Base-by-base conservation (phyloP, 2,888 invertebrate genomes). In the Sisyra nigra region DNA sequence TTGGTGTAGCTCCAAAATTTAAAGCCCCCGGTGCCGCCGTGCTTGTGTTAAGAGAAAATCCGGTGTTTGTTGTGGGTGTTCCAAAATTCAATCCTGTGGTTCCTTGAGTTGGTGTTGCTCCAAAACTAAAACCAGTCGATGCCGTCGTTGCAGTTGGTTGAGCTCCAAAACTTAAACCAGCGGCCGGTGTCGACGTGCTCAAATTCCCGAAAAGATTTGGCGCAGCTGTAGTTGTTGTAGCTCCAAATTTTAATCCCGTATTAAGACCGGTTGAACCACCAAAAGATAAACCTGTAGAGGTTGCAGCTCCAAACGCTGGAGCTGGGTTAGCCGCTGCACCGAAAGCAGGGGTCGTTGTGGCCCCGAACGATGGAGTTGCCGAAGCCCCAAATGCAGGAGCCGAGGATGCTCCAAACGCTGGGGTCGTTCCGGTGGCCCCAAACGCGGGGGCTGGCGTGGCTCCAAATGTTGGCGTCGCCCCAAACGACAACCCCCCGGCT, bases 131-230 rank as follows among this genome's bases (percentile, higher is more conserved):
- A 35, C 37, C 40, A 18, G 45, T 39, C n/a, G 29, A 5, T 13
- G 37, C 10, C 2, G 30, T 17, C 2, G 42, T 37, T 11, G 31
- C 13, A 6, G 37, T 45, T 7, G 55, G 36, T 9, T 57, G 18
- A 9, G 51, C 39, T 18, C 55, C 55, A 47, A 58, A 59, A 18
- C 48, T 44, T 44, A 55, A 49, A 11, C 57, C 52, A 15, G 49
- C 49, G 6, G 55, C 44, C 8, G 54, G 46, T 9, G 31, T 55
- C 45, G 42, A 10, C 8, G 38, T n/a, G 13, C 9, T 10, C 5
- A 17, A 11, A 13, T 13, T 19, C 4, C 18, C 41, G 10, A 35
- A 41, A 18, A 41, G 34, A 41, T 18, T 41, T 18, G 41, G 10
- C 1, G 33, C n/a, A 6, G 41, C 14, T 24, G 40, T 31, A 6